phyloP scores from a whole-genome alignment of 2,113 vertebrate species.

The Limnothrissa miodon region DNA sequence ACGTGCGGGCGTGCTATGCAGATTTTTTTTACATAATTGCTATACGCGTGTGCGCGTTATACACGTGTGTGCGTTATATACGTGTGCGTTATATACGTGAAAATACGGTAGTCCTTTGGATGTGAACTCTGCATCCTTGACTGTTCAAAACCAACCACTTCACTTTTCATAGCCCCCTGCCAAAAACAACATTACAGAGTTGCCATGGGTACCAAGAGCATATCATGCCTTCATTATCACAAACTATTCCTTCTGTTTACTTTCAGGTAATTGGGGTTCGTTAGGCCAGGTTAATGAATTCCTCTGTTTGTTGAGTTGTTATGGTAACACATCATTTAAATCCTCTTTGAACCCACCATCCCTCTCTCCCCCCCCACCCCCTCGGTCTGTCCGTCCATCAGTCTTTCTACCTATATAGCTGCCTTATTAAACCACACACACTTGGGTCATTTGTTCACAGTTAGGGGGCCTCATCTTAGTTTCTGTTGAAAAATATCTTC shows the following conservation, averaged over 20 bases:
- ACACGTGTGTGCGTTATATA: too few relatives aligned
- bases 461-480: not conserved
- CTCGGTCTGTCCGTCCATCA: not conserved
- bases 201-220: not conserved
- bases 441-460: not conserved
- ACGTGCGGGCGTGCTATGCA: too few relatives aligned
- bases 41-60: too few relatives aligned
- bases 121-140: not conserved
- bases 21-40: too few relatives aligned
- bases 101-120: not conserved
- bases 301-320: constrained; percentile 16
- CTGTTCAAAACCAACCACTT: not conserved
- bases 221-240: not conserved
- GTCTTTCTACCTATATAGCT: not conserved
- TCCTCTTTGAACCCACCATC: constrained; percentile 4
- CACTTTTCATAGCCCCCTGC: not conserved
- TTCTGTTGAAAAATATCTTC: not conserved
- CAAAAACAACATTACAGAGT: not conserved
- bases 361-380: not conserved
- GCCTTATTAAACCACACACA: not conserved
- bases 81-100: too few relatives aligned
- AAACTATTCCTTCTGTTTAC: not conserved
- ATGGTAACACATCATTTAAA: constrained; percentile 15
- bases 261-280: constrained; percentile 17
- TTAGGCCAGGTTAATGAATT: constrained; percentile 20